Evolutionary conservation across 2,888 invertebrate species (phyloP).

Genomic region (Carcina quercana): DNA sequence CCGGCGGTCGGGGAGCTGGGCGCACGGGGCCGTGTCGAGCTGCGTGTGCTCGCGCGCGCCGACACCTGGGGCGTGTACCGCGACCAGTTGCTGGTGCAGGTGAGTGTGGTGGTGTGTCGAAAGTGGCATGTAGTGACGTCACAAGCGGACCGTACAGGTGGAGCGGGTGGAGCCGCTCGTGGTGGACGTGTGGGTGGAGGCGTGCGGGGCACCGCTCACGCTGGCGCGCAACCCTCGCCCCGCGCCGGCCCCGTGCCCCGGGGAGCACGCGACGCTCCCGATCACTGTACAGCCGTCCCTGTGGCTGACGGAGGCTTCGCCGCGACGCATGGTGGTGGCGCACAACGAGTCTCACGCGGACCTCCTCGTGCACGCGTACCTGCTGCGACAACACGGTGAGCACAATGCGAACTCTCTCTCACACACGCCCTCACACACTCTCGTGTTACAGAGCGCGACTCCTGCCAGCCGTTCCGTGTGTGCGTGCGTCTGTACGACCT

Average conservation of each 20-base stretch:
- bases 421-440: not conserved
- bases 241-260: not conserved
- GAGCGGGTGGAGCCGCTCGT: slow-evolving; percentile 36
- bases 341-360: slow-evolving; percentile 36
- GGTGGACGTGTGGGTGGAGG: slow-evolving; percentile 51
- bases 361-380: slow-evolving; percentile 33
- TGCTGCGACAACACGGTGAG: slow-evolving; percentile 32
- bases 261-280: not conserved
- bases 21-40: slow-evolving; percentile 17
- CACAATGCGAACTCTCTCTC: not conserved
- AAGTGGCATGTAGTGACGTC: not conserved
- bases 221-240: slow-evolving; percentile 19
- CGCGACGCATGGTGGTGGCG: slow-evolving; percentile 30
- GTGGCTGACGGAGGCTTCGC: slow-evolving; percentile 2
- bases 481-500: slow-evolving; percentile 40
- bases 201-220: slow-evolving; percentile 35
- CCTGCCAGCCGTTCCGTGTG: slow-evolving; percentile 35
- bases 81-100: slow-evolving; percentile 48
- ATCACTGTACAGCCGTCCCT: too few species aligned
- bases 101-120: slow-evolving; percentile 12
- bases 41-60: slow-evolving; percentile 31
- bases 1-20: slow-evolving; percentile 24
- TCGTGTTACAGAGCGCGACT: not conserved
- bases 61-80: slow-evolving; percentile 52
- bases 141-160: slow-evolving; percentile 18